These are phyloP conservation scores for Tenebrio molitor DNA, from an alignment of 1,140 invertebrate genomes.

Conservation along the genomic window DNA sequence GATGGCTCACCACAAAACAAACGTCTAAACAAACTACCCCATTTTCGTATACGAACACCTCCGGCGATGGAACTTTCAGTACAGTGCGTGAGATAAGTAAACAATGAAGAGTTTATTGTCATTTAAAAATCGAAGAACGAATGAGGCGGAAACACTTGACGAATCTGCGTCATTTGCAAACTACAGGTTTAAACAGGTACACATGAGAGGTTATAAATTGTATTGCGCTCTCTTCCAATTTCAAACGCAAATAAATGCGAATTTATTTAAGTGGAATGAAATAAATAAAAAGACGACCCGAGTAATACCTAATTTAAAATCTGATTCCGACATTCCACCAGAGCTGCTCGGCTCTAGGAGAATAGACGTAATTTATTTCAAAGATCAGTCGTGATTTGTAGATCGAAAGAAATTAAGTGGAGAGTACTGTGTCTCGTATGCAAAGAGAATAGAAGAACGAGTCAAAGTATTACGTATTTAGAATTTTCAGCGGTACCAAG, in stretches of 20 bases:
- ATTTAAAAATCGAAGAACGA: too few relatives aligned
- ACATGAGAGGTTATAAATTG: too few relatives aligned
- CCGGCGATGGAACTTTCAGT: constrained; percentile 9
- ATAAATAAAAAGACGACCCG: constrained; percentile 15
- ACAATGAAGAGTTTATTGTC: constrained; percentile 7
- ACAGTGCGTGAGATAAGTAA: constrained; percentile 21
- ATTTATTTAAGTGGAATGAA: constrained; percentile 27
- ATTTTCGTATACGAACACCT: constrained; percentile 20
- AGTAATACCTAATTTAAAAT: constrained; percentile 28
- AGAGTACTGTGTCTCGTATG: too few relatives aligned
- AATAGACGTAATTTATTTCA: constrained; percentile 20
- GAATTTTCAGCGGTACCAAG: too few relatives aligned
- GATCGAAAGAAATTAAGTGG: too few relatives aligned
- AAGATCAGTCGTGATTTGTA: not conserved
- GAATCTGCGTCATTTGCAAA: too few relatives aligned
- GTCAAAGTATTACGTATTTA: too few relatives aligned
- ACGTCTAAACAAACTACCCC: constrained; percentile 24
- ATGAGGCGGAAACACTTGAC: too few relatives aligned
- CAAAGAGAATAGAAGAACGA: too few relatives aligned
- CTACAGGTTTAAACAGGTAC: not conserved
- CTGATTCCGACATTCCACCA: constrained; percentile 4
- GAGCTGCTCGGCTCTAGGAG: constrained; percentile 2
- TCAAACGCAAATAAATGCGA: not conserved
- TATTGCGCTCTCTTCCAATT: not conserved
- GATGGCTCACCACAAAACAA: constrained; percentile 36